phyloP scores from a whole-genome alignment of 2,888 invertebrate genomes.

The Platycheirus albimanus region DNA sequence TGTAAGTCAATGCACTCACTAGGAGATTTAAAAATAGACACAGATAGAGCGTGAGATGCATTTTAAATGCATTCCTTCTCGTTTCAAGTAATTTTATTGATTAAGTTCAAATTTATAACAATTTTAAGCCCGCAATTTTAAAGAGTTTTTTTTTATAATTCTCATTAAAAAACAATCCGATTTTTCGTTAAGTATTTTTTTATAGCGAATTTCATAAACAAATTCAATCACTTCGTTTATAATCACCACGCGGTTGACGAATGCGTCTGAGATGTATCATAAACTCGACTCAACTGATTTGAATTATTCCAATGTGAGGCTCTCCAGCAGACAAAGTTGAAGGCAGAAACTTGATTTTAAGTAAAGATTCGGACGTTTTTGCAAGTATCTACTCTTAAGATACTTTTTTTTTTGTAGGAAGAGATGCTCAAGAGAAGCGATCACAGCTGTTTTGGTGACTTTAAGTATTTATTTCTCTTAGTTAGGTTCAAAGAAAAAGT shows the following conservation, averaged over 20 bases:
- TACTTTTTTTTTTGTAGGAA: not conserved
- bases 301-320: not conserved
- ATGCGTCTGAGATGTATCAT: constrained; percentile 6
- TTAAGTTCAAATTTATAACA: not conserved
- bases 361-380: too few species aligned
- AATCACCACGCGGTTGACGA: not conserved
- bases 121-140: too few species aligned
- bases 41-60: constrained; percentile 24
- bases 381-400: constrained; percentile 23
- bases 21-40: constrained; percentile 44
- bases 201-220: not conserved
- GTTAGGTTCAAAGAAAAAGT: constrained; percentile 6
- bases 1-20: constrained; percentile 29
- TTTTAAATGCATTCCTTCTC: constrained; percentile 10
- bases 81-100: not conserved
- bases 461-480: constrained; percentile 29
- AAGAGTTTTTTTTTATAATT: too few species aligned
- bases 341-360: not conserved
- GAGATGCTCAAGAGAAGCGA: not conserved
- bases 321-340: not conserved
- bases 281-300: constrained; percentile 45
- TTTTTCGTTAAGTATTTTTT: too few species aligned
- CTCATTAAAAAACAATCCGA: too few species aligned
- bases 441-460: too few species aligned
- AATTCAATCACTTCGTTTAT: constrained; percentile 10